Base-by-base conservation (phyloP, 2,888 invertebrate genomes). In the Himalopsyche anomala region DNA sequence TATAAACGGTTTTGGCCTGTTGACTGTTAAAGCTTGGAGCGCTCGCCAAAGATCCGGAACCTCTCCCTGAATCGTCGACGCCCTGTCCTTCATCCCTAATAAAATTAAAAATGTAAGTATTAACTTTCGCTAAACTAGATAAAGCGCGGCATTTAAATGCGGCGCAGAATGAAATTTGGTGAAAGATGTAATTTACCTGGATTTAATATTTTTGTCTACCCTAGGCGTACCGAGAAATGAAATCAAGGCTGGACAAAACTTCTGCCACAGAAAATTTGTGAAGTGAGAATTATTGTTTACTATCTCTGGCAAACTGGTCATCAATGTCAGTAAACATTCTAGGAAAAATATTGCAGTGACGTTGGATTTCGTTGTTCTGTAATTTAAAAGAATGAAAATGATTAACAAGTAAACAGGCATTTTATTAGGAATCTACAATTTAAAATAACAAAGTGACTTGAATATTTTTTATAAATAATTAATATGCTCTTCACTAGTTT, bases 221-320 rank as follows among this genome's bases (percentile, higher is more conserved):
- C 97, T 94, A 0, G 98, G 98, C 11, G 98, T 96, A 0, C 98
- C 98, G 4, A 98, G 93, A 86, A 98, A 96, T 0, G 97, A 96
- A 85, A 98, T 96, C 88, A 98, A 92, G 0, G 97, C 96, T 0
- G 98, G 98, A 90, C 98, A 98, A 90, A 98, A 96, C 90, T 97
- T 96, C 91, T 98, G 98, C 98, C 98, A 97, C 12, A 97, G 93
- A 90, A 97, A 97, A 5, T 97, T 96, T 2, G 97, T 97, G 90
- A 97, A 97, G 91, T 97, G 97, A 0, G 95, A 95, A 92, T 97
- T 97, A 3, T 95, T 95, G 89, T 96, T 96, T 11, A 97, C 97
- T 89, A 96, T 95, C 89, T 96, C 96, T 0, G 97, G 97, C 83
- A 97, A 92, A 83, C 97, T 97, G 12, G 96, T 96, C 90, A 97